These are phyloP conservation scores for Caranx melampygus DNA, from an alignment of 2,113 vertebrate species.

Conservation along the genomic window DNA sequence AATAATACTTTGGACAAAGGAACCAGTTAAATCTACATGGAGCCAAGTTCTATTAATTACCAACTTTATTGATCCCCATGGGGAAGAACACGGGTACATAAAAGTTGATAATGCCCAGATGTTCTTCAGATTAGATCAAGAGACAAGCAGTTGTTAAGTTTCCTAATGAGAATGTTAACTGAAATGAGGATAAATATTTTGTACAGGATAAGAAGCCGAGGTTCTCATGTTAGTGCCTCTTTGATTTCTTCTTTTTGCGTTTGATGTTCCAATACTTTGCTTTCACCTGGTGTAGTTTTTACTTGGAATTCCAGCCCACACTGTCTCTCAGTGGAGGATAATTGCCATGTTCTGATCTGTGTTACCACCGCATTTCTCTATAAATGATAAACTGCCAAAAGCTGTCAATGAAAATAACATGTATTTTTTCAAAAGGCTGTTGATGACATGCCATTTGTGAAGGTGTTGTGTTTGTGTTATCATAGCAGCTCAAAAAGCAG, in stretches of 20 bases:
- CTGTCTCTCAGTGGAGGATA: constrained; percentile 5
- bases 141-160: neutral
- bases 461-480: constrained; percentile 49
- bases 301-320: constrained; percentile 21
- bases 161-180: constrained; percentile 24
- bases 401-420: neutral
- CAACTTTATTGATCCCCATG: constrained; percentile 13
- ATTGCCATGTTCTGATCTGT: constrained; percentile 26
- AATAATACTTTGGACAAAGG: constrained; percentile 8
- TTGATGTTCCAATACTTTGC: constrained; percentile 6
- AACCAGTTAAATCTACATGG: neutral
- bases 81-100: neutral
- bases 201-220: neutral
- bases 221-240: constrained; percentile 10
- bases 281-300: constrained; percentile 10
- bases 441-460: constrained; percentile 24
- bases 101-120: constrained; percentile 23
- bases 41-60: neutral
- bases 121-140: constrained; percentile 28
- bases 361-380: neutral
- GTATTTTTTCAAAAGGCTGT: constrained; percentile 1
- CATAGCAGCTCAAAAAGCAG: constrained; percentile 61
- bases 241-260: neutral
- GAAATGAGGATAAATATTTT: constrained; percentile 2
- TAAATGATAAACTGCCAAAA: constrained; percentile 26